Evolutionary conservation across 92 coral and sea anemone genomes (phyloP).

Genomic region (Galaxea fascicularis): DNA sequence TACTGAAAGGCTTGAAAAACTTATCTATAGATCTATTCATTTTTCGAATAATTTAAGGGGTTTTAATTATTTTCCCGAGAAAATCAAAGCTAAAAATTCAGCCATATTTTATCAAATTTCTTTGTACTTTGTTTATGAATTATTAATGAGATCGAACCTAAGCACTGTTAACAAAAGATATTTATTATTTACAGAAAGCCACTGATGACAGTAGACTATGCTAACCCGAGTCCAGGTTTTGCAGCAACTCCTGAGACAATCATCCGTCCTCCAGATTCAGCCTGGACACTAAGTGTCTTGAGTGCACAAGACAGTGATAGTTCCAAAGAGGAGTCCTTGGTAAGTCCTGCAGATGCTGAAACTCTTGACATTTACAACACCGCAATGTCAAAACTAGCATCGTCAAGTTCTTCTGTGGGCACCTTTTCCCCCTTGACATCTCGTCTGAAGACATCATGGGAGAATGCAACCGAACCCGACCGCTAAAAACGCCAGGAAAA

Average conservation of each 20-base stretch:
- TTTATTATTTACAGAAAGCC: constrained; percentile 17
- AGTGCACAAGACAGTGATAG: constrained; percentile 9
- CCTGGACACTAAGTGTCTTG: constrained; percentile 23
- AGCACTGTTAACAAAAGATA: not conserved
- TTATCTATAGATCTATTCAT: too few species aligned
- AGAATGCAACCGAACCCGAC: constrained; percentile 39
- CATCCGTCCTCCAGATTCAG: constrained; percentile 14
- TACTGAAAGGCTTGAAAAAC: too few species aligned
- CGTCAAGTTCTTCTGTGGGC: constrained; percentile 9
- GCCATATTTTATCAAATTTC: too few species aligned
- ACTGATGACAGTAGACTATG: not conserved
- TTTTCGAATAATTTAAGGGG: too few species aligned
- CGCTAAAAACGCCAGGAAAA: constrained; percentile 40
- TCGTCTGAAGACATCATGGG: constrained; percentile 57
- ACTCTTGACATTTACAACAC: constrained; percentile 19
- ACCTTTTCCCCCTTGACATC: constrained; percentile 49
- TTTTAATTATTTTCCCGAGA: too few species aligned
- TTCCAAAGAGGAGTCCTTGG: not conserved
- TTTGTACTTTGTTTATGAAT: not conserved
- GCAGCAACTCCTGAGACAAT: constrained; percentile 14
- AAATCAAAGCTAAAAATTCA: too few species aligned
- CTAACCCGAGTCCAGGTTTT: constrained; percentile 26
- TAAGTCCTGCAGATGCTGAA: constrained; percentile 1
- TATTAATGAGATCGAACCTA: not conserved
- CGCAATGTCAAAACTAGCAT: constrained; percentile 36